phyloP scores from a whole-genome alignment of 2,797 vertebrate species.

The Loriculus beryllinus region DNA sequence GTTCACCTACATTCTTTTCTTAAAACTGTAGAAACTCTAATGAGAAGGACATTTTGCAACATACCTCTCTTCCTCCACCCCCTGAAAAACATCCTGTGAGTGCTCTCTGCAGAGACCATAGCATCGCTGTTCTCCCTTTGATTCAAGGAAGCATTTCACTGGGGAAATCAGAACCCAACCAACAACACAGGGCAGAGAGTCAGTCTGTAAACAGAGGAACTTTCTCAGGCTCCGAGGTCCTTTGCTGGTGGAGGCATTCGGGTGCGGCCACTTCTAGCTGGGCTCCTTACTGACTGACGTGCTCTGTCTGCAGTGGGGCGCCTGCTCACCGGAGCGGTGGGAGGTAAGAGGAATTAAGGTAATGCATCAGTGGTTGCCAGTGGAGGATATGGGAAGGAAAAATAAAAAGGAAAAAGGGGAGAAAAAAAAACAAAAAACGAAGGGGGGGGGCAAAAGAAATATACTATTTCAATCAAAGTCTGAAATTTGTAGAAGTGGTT shows the following conservation, averaged over 20 bases:
- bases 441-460: slow-evolving; percentile 65
- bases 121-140: neutral
- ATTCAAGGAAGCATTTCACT: neutral
- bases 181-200: neutral
- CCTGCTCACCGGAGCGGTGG: slow-evolving; percentile 29
- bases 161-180: neutral
- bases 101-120: neutral
- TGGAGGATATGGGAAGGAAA: slow-evolving; percentile 58
- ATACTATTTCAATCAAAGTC: slow-evolving; percentile 80
- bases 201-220: neutral
- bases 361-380: slow-evolving; percentile 66
- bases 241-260: neutral
- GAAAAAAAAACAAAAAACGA: neutral
- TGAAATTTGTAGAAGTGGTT: slow-evolving; percentile 82
- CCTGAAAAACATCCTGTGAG: neutral
- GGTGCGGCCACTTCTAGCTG: neutral
- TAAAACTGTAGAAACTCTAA: neutral
- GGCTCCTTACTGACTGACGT: neutral
- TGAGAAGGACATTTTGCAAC: neutral
- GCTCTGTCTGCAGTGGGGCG: neutral
- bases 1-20: neutral
- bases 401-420: accelerated
- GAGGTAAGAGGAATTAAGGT: slow-evolving; percentile 70
- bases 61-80: neutral
- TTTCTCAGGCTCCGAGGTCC: neutral